Evolutionary conservation across 2,797 vertebrate species (phyloP).

Genomic region (Propithecus deckenii): DNA sequence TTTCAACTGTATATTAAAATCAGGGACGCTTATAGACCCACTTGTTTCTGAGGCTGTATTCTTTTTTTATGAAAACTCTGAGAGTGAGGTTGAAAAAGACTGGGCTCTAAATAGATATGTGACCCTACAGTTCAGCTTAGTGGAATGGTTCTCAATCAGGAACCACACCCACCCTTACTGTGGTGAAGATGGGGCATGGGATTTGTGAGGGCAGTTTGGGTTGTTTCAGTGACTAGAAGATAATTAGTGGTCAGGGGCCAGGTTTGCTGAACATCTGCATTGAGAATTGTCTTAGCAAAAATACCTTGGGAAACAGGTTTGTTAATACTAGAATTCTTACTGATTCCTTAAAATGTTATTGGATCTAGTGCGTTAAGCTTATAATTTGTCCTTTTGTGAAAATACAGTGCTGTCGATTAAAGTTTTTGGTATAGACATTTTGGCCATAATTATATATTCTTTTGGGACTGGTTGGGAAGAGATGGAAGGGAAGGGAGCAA

Average conservation of each 20-base stretch:
- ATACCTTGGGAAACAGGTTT: background rate
- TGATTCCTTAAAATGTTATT: constrained; percentile 25
- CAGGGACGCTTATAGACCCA: background rate
- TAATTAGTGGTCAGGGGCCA: background rate
- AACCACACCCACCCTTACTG: background rate
- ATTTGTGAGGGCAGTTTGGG: background rate
- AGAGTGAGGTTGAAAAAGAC: background rate
- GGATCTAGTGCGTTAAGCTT: background rate
- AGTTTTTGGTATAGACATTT: background rate
- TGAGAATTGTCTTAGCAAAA: constrained; percentile 15
- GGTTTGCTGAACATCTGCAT: background rate
- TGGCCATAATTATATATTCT: background rate
- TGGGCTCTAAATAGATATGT: background rate
- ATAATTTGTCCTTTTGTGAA: constrained; percentile 29
- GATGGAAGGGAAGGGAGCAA: background rate
- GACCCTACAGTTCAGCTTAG: background rate
- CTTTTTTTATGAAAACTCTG: background rate
- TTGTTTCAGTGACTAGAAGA: background rate
- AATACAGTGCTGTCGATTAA: background rate
- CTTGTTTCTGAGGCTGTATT: background rate
- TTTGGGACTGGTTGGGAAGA: background rate
- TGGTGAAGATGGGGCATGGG: background rate
- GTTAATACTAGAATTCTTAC: background rate
- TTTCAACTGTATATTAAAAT: background rate
- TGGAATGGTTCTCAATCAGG: background rate